Conservation (phyloP, 2,113 vertebrate genomes). For the Gymnocephalus cernua region DNA sequence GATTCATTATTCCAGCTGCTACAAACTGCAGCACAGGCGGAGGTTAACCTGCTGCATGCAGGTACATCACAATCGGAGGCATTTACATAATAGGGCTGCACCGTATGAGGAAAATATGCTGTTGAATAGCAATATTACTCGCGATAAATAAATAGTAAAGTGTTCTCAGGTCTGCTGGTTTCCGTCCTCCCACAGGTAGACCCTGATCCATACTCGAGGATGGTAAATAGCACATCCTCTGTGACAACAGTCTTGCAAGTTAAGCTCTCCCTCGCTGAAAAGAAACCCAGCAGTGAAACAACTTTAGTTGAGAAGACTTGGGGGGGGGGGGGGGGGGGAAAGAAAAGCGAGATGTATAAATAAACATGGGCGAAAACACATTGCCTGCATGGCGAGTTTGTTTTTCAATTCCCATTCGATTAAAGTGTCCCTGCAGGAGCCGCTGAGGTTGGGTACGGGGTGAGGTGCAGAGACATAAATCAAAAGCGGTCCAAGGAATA, state of each 20-base stretch:
- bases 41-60: constrained; percentile 17
- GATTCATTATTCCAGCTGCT: constrained; percentile 58
- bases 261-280: not conserved
- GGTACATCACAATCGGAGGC: constrained; percentile 18
- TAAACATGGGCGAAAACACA: constrained; percentile 73
- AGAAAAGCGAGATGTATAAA: constrained; percentile 65
- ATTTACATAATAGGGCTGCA: not conserved
- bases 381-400: constrained; percentile 64
- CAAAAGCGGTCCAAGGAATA: constrained; percentile 98
- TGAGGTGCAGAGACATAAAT: constrained; percentile 95
- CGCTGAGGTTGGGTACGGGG: constrained; percentile 70
- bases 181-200: not conserved
- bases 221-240: not conserved
- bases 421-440: constrained; percentile 78
- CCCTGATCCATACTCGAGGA: not conserved
- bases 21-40: constrained; percentile 30
- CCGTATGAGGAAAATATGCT: too few species aligned
- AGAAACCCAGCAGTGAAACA: constrained; percentile 36
- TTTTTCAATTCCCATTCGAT: constrained; percentile 80
- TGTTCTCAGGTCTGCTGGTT: too few species aligned
- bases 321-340: not conserved
- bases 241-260: not conserved
- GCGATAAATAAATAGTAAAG: too few species aligned
- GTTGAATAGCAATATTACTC: too few species aligned
- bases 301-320: constrained; percentile 41